These are phyloP conservation scores for Etia nguti DNA, from an alignment of 2,113 vertebrate genomes.

Conservation along the genomic window DNA sequence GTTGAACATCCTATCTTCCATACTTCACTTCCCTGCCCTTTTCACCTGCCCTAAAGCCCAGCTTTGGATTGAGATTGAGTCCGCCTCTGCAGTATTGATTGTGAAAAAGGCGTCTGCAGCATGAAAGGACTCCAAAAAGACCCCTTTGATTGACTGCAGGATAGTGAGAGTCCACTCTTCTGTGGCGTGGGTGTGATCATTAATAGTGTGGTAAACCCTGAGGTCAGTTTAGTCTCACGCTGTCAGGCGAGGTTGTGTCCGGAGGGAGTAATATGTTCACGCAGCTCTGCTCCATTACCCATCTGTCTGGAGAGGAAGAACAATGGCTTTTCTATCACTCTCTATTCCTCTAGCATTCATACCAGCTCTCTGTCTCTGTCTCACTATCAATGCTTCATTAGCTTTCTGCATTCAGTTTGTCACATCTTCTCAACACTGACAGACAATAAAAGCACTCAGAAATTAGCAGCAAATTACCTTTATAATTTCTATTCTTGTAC, in stretches of 20 bases:
- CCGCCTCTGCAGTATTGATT: conserved; percentile 6
- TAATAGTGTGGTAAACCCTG: conserved; percentile 38
- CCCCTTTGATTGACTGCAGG: conserved; percentile 39
- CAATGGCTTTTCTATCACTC: conserved; percentile 12
- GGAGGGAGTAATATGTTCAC: conserved; percentile 42
- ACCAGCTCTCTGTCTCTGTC: background rate
- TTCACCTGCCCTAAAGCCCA: background rate
- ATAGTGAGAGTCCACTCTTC: conserved; percentile 11
- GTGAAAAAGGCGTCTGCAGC: background rate
- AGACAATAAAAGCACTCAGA: background rate
- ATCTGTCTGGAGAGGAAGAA: conserved; percentile 36
- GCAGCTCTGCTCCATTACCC: conserved; percentile 62
- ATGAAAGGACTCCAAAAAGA: conserved; percentile 5
- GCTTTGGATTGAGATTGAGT: conserved; percentile 9
- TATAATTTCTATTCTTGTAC: conserved; percentile 1
- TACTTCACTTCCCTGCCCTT: background rate
- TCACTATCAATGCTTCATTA: conserved; percentile 29
- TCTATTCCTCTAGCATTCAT: background rate
- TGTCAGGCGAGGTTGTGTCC: conserved; percentile 29
- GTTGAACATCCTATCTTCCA: background rate
- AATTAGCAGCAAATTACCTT: background rate
- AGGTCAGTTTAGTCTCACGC: conserved; percentile 42
- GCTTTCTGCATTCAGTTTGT: background rate
- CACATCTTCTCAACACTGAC: background rate
- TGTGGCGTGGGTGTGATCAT: conserved; percentile 26